Evolutionary conservation across 2,113 vertebrate genomes (phyloP).

Genomic region (Stomatorhinus ivindoensis): DNA sequence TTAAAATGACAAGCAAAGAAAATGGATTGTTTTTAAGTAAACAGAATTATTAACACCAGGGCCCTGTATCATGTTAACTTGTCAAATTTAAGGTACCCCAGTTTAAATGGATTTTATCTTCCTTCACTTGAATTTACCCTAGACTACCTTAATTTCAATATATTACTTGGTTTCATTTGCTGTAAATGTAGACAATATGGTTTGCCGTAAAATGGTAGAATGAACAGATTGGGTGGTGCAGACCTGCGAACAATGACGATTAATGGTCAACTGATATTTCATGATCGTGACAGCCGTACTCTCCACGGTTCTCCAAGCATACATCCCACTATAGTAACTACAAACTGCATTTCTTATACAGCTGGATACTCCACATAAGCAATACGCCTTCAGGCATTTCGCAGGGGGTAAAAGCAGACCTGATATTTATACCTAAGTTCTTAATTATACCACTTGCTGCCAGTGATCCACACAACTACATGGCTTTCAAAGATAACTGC

Average conservation of each 20-base stretch:
- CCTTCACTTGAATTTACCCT: background rate
- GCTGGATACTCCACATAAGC: background rate
- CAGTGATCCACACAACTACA: background rate
- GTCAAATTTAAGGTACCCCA: background rate
- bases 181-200: background rate
- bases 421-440: background rate
- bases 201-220: background rate
- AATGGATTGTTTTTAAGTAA: background rate
- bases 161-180: background rate
- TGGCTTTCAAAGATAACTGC: background rate
- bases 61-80: background rate
- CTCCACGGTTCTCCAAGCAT: background rate
- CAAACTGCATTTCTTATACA: background rate
- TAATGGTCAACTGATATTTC: background rate
- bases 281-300: background rate
- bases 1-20: background rate
- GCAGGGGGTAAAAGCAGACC: background rate
- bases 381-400: background rate
- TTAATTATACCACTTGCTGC: background rate
- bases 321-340: background rate
- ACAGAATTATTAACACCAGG: background rate
- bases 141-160: background rate
- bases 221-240: background rate
- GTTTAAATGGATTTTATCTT: background rate
- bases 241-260: background rate